Percentiles rank a stretch among this genome's conserved stretches.
Evolutionary conservation across 2,888 invertebrate species (phyloP).

Genomic region (Tineola bisselliella): DNA sequence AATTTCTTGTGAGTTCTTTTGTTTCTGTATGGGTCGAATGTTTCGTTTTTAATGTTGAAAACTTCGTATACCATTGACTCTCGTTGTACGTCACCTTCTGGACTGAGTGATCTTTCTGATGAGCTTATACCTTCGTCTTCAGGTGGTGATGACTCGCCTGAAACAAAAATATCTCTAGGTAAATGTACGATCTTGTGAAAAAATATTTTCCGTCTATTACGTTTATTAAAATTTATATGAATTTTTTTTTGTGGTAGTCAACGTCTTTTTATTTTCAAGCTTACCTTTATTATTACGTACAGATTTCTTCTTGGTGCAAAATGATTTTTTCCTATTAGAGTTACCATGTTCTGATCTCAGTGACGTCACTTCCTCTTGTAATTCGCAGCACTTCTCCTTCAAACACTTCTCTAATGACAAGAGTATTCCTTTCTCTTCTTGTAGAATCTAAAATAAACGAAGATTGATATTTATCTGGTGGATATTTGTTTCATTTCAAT

Average conservation of each 20-base stretch:
- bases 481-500: too few relatives aligned
- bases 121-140: constrained; percentile 91
- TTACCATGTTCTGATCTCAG: constrained; percentile 64
- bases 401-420: constrained; percentile 78
- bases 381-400: constrained; percentile 78
- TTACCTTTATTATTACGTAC: constrained; percentile 57
- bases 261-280: not conserved
- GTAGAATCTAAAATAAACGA: constrained; percentile 65
- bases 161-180: not conserved
- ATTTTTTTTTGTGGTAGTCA: too few relatives aligned
- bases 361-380: constrained; percentile 76
- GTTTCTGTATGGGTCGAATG: constrained; percentile 56
- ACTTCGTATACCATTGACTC: constrained; percentile 71
- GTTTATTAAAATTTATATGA: too few relatives aligned
- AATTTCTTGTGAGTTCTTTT: constrained; percentile 52
- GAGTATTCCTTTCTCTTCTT: constrained; percentile 80
- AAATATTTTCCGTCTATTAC: too few relatives aligned
- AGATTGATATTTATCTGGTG: not conserved
- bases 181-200: not conserved
- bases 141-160: constrained; percentile 77
- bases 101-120: constrained; percentile 81
- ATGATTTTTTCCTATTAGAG: constrained; percentile 54
- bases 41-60: constrained; percentile 69
- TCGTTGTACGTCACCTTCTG: constrained; percentile 72
- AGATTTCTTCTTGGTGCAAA: constrained; percentile 62